These are phyloP conservation scores for Gymnogyps californianus DNA, from an alignment of 2,113 vertebrate species.

Conservation along the genomic window DNA sequence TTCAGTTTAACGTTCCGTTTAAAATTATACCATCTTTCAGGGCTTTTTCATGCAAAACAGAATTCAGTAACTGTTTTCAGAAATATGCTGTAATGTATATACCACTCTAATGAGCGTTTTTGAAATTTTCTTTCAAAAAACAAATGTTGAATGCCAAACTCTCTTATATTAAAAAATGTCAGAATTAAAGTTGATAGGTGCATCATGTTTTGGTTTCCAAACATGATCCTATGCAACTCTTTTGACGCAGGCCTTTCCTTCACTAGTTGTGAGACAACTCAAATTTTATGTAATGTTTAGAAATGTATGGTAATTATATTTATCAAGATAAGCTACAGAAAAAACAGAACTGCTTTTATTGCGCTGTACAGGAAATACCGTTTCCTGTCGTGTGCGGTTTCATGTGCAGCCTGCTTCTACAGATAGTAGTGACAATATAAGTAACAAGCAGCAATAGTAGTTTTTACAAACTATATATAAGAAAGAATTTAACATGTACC, in stretches of 20 bases:
- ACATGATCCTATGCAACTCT: not conserved
- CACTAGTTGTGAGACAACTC: not conserved
- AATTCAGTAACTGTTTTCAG: not conserved
- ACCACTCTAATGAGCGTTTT: not conserved
- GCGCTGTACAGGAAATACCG: slow-evolving; percentile 3
- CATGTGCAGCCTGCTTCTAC: not conserved
- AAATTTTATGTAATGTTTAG: not conserved
- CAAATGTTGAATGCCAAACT: not conserved
- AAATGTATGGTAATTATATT: not conserved
- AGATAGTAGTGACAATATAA: not conserved
- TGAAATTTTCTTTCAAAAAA: not conserved
- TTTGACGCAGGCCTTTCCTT: not conserved
- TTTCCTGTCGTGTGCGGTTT: not conserved
- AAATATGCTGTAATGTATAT: not conserved
- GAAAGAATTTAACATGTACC: not conserved
- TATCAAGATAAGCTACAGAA: not conserved
- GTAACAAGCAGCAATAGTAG: not conserved
- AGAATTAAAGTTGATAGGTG: not conserved
- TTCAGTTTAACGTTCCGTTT: not conserved
- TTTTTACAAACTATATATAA: not conserved
- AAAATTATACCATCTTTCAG: not conserved
- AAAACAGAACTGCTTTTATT: not conserved
- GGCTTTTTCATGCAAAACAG: not conserved
- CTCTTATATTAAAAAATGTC: not conserved
- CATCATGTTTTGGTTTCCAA: not conserved